phyloP scores from a whole-genome alignment of 2,113 vertebrate genomes.

The Microtus richardsoni region DNA sequence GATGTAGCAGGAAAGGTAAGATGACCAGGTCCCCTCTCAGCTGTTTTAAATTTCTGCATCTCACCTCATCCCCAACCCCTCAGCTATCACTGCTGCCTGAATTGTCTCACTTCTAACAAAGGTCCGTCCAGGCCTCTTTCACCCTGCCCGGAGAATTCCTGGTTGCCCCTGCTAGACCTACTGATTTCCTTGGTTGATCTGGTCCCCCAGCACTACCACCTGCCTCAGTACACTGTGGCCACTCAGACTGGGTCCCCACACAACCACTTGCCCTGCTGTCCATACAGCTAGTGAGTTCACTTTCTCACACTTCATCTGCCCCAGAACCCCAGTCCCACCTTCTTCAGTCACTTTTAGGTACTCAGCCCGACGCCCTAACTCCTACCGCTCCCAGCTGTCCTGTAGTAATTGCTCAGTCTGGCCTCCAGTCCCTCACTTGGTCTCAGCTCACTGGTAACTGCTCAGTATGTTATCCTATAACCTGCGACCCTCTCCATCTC shows the following conservation, averaged over 20 bases:
- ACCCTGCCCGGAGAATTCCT: not conserved
- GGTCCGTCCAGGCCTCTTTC: not conserved
- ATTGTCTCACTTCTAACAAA: not conserved
- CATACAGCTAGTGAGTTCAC: too few species aligned
- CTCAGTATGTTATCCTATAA: not conserved
- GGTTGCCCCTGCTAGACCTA: not conserved
- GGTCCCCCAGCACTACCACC: rapidly evolving
- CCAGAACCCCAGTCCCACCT: too few species aligned
- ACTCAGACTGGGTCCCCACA: not conserved
- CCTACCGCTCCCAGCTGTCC: too few species aligned
- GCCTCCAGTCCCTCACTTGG: too few species aligned
- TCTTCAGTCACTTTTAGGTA: too few species aligned
- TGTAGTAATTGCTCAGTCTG: not conserved
- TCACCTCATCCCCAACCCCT: not conserved
- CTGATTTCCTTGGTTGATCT: not conserved
- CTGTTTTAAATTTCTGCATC: not conserved
- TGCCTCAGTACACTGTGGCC: not conserved
- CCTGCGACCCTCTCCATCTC: not conserved
- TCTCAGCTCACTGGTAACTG: not conserved
- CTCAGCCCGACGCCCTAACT: not conserved
- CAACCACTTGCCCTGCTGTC: not conserved
- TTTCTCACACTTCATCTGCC: not conserved
- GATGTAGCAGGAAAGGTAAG: not conserved
- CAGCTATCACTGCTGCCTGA: too few species aligned
- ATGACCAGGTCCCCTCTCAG: too few species aligned